Evolutionary conservation across 2,888 invertebrate species (phyloP), one percentile per base, ranked within the genome.

Genomic region (Mimumesa dahlbomi): DNA sequence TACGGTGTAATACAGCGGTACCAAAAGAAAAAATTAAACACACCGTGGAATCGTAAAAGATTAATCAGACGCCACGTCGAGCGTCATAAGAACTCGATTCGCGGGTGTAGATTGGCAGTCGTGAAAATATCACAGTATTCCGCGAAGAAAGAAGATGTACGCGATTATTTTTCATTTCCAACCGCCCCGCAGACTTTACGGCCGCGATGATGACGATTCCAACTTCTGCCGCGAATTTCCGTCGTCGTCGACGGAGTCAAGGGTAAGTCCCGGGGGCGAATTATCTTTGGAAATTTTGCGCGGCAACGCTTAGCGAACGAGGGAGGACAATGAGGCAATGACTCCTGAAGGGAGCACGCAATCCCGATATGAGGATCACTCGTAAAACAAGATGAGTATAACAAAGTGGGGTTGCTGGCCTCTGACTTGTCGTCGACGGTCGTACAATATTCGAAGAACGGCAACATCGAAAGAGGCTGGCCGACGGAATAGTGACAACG

Each of bases 361-460:
- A 61, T 62, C 59, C 36, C 61, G 58, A 73, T 74, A 74, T 54
- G 49, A 57, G 50, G 64, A 31, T 21, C 38, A 29, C 31, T 48
- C 72, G 58, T 73, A 67, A 72, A 62, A 45, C 46, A 40, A 58
- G 62, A 74, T 62, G 73, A 74, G 53, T 31, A 42, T 73, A 62
- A 68, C 49, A 64, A 58, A 50, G 45, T 42, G 70, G 52, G 59
- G 67, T 58, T 14, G 45, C 48, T 53, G 45, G 59, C 46, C 67
- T 45, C 42, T 11, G 53, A 43, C 31, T 53, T 49, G 61, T 49
- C 56, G 70, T 46, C 57, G 46, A 62, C 40, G 58, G 21, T 31
- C 68, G 53, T 36, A 69, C 58, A 59, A 75, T 75, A 70, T 66
- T 73, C 65, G 63, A 75, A 63, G 58, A 70, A 75, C 59, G 65